Conservation (phyloP, 2,888 invertebrate species). For the Arctia plantaginis region DNA sequence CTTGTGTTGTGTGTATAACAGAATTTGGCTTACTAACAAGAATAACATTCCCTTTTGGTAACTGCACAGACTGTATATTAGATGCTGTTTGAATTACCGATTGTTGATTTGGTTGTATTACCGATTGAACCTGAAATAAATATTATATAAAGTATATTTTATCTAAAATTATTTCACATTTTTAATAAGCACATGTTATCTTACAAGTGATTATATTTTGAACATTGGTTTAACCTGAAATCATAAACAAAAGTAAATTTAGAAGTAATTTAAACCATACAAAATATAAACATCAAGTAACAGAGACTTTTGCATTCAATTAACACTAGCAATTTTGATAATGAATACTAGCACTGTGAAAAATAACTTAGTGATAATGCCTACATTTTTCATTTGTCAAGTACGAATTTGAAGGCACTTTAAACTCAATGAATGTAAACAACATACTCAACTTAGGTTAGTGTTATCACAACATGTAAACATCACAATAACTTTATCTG, state of each 20-base stretch:
- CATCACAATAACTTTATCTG: constrained; percentile 24
- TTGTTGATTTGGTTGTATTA: constrained; percentile 98
- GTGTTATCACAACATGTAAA: constrained; percentile 36
- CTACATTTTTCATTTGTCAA: neutral
- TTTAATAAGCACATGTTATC: neutral
- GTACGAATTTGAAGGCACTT: neutral
- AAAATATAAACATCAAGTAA: neutral
- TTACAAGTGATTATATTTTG: neutral
- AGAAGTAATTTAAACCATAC: neutral
- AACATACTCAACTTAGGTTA: constrained; percentile 27
- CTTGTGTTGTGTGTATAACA: constrained; percentile 96
- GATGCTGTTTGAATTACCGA: constrained; percentile 98
- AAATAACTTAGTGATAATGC: neutral
- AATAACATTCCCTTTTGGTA: constrained; percentile 95
- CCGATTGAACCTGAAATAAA: constrained; percentile 94
- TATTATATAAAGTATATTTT: constrained; percentile 20
- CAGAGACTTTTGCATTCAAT: neutral
- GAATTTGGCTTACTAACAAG: constrained; percentile 96
- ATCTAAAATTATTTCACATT: constrained; percentile 24
- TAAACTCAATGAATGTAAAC: constrained; percentile 16
- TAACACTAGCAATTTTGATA: neutral
- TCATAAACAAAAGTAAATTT: constrained; percentile 1
- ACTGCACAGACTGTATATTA: constrained; percentile 92
- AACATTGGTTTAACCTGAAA: neutral
- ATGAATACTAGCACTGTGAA: neutral